Evolutionary conservation across 2,113 vertebrate genomes (phyloP), one percentile per base, ranked within the genome.

Genomic region (Chaenocephalus aceratus): DNA sequence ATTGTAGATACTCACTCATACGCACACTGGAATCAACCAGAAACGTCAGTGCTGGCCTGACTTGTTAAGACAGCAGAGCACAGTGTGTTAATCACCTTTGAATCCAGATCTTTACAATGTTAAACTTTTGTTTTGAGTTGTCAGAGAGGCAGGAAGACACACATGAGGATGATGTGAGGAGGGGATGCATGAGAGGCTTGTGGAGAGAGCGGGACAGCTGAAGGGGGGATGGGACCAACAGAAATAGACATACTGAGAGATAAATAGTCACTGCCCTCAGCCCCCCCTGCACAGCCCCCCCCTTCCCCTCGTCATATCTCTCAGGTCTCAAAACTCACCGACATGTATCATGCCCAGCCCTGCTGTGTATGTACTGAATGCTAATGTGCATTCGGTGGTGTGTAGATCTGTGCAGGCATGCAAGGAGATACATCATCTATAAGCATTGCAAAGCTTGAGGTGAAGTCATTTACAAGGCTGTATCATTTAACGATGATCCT

Each of bases 191-290:
- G 80, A 86, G 87, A 82, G 70, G 67, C 87, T 80, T 58, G 70
- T 82, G 85, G 90, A 93, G 92, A 90, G 93, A 93, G 89, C 30
- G 72, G 88, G 94, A 95, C 95, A 96, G 95, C 95, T 96, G 95
- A 90, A 78, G 83, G 90, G 95, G 93, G 94, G 94, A 93, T 88
- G 94, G 95, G 85, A 72, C 69, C 72, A 89, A 92, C 94, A 91
- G 90, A 94, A 96, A 96, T 95, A 96, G 95, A 94, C 87, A 74
- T 86, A 91, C 88, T 93, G 90, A 93, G 85, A 88, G 94, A 95
- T 94, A 95, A 94, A 95, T 95, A 95, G 93, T 90, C 79, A 77
- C 91, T 86, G 88, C 82, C 88, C 84, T 80, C 68, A 66, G 41
- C 72, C 72, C 70, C 65, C 72, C 62, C 34, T 11, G 10, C 45